Percentiles rank a stretch among this genome's conserved stretches.
Evolutionary conservation across 2,113 vertebrate species (phyloP).

Genomic region (Natator depressus): DNA sequence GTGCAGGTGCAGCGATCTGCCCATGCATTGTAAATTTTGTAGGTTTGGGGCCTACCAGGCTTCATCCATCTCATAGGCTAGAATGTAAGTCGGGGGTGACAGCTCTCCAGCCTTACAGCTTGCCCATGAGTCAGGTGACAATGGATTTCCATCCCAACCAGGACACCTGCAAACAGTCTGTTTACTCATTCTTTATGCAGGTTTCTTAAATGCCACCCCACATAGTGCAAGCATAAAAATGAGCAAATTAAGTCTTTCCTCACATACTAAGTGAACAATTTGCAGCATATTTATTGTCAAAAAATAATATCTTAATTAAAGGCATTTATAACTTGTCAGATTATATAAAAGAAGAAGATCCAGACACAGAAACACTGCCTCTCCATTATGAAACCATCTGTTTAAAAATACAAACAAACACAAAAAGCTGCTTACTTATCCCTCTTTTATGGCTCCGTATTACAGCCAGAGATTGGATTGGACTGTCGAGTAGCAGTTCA

Average conservation of each 20-base stretch:
- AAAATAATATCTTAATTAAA: background rate
- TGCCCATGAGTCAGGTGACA: background rate
- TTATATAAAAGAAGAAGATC: background rate
- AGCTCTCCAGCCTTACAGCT: background rate
- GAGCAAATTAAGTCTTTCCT: background rate
- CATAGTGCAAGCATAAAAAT: background rate
- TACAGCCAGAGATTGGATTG: background rate
- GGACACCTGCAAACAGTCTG: background rate
- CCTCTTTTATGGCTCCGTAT: background rate
- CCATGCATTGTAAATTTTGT: background rate
- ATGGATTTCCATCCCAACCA: background rate
- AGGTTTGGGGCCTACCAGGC: background rate
- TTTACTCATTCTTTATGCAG: background rate
- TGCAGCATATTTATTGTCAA: background rate
- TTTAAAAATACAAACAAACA: background rate
- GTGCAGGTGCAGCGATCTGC: background rate
- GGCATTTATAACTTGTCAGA: background rate
- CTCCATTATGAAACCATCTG: background rate
- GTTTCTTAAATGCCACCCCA: background rate
- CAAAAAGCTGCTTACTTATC: background rate
- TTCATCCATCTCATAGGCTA: background rate
- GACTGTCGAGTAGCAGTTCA: background rate
- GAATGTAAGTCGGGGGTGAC: background rate
- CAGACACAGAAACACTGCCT: background rate
- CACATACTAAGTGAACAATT: background rate